Evolutionary conservation across 1,140 invertebrate species (phyloP).

Genomic region (Bathynomus jamesi): DNA sequence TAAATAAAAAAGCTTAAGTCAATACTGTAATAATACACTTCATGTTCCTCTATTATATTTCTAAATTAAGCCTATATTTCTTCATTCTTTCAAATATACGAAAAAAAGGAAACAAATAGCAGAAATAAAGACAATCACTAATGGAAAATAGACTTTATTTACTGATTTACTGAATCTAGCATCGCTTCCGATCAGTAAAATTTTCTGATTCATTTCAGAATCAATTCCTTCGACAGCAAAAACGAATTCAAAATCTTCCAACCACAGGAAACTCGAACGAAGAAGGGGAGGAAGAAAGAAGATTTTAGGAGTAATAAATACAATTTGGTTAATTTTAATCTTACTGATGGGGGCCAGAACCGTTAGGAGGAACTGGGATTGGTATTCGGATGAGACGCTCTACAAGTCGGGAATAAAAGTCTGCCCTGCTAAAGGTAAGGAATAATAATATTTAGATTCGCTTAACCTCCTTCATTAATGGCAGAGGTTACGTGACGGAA

Average conservation of each 20-base stretch:
- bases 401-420: conserved; percentile 80
- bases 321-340: conserved; percentile 48
- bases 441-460: no score
- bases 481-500: no score
- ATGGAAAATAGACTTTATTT: no score
- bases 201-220: background rate
- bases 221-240: background rate
- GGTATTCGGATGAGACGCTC: conserved; percentile 83
- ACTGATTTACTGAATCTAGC: no score
- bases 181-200: no score
- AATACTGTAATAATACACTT: no score
- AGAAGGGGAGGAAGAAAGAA: background rate
- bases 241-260: background rate
- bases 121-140: no score
- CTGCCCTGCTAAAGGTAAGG: conserved; percentile 92
- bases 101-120: no score
- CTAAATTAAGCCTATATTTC: no score
- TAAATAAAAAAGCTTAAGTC: no score
- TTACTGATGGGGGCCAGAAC: conserved; percentile 65
- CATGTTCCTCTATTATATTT: no score
- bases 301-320: background rate
- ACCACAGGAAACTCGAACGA: background rate
- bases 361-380: conserved; percentile 73
- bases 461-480: conserved; percentile 5
- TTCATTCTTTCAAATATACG: no score